phyloP scores from a whole-genome alignment of 2,888 invertebrate species.

The Brassicogethes aeneus region DNA sequence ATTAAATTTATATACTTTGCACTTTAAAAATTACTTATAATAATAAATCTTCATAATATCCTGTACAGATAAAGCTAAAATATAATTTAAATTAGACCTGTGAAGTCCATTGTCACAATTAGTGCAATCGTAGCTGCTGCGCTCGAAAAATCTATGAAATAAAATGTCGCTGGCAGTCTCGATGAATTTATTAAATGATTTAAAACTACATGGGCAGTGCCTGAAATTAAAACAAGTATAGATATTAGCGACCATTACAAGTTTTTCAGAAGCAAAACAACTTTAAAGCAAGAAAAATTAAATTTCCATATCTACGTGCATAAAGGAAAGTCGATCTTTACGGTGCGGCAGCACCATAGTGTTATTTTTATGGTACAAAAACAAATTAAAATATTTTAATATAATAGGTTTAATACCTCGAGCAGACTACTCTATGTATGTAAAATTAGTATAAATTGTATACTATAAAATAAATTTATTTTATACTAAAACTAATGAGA shows the following conservation, averaged over 20 bases:
- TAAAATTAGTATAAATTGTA: too few species aligned
- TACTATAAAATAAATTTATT: too few species aligned
- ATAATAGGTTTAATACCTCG: too few species aligned
- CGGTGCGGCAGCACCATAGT: too few species aligned
- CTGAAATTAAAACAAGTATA: constrained; percentile 22
- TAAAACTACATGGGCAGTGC: constrained; percentile 29
- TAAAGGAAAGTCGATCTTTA: too few species aligned
- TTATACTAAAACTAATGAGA: too few species aligned
- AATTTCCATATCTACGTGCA: too few species aligned
- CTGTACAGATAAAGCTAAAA: constrained; percentile 42
- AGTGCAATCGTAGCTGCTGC: constrained; percentile 35
- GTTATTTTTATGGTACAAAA: too few species aligned
- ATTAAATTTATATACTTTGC: constrained; percentile 31
- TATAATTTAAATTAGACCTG: constrained; percentile 37
- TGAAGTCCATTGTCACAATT: constrained; percentile 35
- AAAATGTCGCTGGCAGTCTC: constrained; percentile 40
- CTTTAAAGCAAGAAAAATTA: too few species aligned
- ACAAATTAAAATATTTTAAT: too few species aligned
- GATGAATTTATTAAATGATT: constrained; percentile 29
- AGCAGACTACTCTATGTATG: too few species aligned
- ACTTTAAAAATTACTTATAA: constrained; percentile 33
- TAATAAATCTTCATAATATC: constrained; percentile 34
- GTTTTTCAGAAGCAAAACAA: too few species aligned
- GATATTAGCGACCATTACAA: not conserved
- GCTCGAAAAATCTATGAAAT: constrained; percentile 23